phyloP scores from a whole-genome alignment of 2,888 invertebrate species.

The Sarcophaga caerulescens region DNA sequence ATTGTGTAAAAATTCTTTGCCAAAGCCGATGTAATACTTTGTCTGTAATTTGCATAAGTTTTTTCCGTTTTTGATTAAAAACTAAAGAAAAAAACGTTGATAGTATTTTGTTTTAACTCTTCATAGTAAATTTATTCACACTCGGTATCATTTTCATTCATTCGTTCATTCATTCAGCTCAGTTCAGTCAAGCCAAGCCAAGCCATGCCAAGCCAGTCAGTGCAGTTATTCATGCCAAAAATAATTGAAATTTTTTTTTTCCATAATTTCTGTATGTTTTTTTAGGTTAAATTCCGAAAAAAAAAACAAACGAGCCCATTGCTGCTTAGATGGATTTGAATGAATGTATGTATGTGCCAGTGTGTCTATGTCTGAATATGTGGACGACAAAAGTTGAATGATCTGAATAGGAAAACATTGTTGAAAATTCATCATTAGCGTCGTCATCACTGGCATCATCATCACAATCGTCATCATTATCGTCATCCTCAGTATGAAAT shows the following conservation, averaged over 20 bases:
- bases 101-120: background rate
- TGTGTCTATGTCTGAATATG: background rate
- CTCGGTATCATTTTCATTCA: conserved; percentile 18
- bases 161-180: conserved; percentile 10
- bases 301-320: background rate
- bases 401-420: conserved; percentile 36
- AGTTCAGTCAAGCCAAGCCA: background rate
- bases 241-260: conserved; percentile 31
- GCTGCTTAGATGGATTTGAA: background rate
- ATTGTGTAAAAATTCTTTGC: background rate
- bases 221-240: background rate
- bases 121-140: background rate
- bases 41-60: conserved; percentile 3
- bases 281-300: conserved; percentile 44
- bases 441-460: background rate
- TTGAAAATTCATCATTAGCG: conserved; percentile 25
- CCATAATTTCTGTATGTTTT: conserved; percentile 1
- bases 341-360: conserved; percentile 1
- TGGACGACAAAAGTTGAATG: conserved; percentile 48
- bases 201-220: too few relatives aligned
- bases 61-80: background rate
- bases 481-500: conserved; percentile 2
- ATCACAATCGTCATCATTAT: background rate
- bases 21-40: background rate
- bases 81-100: background rate